Percentiles rank a stretch among this genome's conserved stretches.
These are phyloP conservation scores for Poliocrania exsul DNA, from an alignment of 2,797 vertebrate genomes.

Conservation along the genomic window DNA sequence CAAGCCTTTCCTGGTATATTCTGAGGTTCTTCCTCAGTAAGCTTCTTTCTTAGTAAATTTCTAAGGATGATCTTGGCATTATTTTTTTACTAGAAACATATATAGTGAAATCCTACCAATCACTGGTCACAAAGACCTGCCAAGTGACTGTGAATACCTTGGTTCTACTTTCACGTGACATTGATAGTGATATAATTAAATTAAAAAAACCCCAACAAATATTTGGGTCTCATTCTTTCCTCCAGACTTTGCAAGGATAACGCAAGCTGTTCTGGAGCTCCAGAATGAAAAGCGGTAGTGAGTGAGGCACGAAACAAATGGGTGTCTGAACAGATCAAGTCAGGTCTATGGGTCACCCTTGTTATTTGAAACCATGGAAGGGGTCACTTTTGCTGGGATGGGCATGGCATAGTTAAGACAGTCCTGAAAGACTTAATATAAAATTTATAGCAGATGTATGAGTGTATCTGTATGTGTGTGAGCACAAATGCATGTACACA, in stretches of 20 bases:
- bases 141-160: background rate
- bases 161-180: background rate
- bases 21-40: background rate
- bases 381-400: background rate
- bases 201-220: background rate
- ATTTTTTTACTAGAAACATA: background rate
- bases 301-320: background rate
- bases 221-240: background rate
- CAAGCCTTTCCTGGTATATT: background rate
- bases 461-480: no score
- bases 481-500: background rate
- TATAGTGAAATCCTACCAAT: background rate
- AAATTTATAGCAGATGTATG: background rate
- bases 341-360: background rate
- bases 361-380: background rate
- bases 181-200: background rate
- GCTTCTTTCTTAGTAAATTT: background rate
- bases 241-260: background rate
- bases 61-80: background rate
- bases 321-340: background rate
- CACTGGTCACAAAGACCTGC: background rate
- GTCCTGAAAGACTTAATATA: background rate
- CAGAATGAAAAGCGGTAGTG: background rate
- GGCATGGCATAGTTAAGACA: background rate
- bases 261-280: background rate